These are phyloP conservation scores for Cladopsammia gracilis DNA, from an alignment of 64 coral and sea anemone species.

Conservation along the genomic window DNA sequence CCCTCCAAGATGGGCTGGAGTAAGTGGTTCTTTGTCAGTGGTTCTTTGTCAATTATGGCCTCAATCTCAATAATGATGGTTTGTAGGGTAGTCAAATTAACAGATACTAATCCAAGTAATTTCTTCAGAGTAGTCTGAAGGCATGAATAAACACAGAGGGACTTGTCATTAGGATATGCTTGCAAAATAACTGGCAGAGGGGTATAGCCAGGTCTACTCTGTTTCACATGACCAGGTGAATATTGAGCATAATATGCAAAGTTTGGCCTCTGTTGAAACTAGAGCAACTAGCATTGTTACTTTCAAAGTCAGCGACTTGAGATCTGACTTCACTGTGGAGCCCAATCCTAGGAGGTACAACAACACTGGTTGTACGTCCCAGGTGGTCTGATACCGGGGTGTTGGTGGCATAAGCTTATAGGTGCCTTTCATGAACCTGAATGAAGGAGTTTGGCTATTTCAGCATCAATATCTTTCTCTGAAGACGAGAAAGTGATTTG, in stretches of 20 bases:
- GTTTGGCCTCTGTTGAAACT: constrained; percentile 26
- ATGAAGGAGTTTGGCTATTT: too few species aligned
- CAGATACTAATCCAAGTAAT: constrained; percentile 24
- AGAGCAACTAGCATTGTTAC: constrained; percentile 12
- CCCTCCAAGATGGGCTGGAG: constrained; percentile 39
- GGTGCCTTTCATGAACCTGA: constrained; percentile 45
- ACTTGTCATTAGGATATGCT: background rate
- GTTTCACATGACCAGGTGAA: background rate
- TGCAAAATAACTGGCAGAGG: background rate
- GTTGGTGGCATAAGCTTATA: constrained; percentile 12
- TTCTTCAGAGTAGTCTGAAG: constrained; percentile 36
- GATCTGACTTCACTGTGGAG: background rate
- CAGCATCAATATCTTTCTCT: too few species aligned
- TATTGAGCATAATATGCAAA: constrained; percentile 15
- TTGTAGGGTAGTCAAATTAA: constrained; percentile 29
- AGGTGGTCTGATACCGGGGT: constrained; percentile 19
- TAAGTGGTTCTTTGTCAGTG: constrained; percentile 53
- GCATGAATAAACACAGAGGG: background rate
- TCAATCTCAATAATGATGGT: constrained; percentile 62
- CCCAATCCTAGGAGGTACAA: constrained; percentile 10
- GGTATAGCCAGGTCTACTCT: background rate
- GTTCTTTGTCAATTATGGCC: constrained; percentile 49
- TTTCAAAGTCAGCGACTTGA: constrained; percentile 30
- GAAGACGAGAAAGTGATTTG: too few species aligned
- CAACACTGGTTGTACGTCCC: constrained; percentile 35